phyloP scores from a whole-genome alignment of 2,113 vertebrate genomes.

The Irena cyanogastra region DNA sequence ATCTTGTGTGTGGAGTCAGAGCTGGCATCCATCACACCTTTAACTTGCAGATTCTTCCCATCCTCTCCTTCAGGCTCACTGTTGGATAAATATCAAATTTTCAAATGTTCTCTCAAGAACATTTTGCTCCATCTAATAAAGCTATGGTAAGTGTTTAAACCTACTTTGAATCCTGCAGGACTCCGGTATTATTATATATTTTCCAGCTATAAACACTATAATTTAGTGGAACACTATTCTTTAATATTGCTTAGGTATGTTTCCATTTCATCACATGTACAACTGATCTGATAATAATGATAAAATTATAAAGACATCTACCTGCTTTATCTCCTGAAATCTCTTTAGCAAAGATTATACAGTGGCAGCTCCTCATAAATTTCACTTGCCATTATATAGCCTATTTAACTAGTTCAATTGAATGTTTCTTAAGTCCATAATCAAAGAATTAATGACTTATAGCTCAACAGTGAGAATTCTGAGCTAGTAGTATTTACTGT shows the following conservation, averaged over 20 bases:
- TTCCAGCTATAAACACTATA: background rate
- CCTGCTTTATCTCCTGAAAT: background rate
- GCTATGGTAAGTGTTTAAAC: background rate
- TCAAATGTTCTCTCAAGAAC: background rate
- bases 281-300: background rate
- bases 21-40: background rate
- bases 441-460: background rate
- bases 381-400: background rate
- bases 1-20: background rate
- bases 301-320: background rate
- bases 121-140: background rate
- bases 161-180: background rate
- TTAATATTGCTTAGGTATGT: background rate
- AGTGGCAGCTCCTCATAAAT: background rate
- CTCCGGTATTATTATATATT: background rate
- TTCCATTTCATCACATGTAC: background rate
- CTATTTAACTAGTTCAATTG: background rate
- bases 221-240: background rate
- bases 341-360: background rate
- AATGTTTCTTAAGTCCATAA: background rate
- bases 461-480: background rate
- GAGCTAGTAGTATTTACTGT: background rate
- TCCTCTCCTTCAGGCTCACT: background rate
- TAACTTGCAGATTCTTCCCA: background rate
- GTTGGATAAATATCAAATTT: background rate